Base-by-base conservation (phyloP, 2,797 vertebrate genomes). In the Girardinus metallicus region DNA sequence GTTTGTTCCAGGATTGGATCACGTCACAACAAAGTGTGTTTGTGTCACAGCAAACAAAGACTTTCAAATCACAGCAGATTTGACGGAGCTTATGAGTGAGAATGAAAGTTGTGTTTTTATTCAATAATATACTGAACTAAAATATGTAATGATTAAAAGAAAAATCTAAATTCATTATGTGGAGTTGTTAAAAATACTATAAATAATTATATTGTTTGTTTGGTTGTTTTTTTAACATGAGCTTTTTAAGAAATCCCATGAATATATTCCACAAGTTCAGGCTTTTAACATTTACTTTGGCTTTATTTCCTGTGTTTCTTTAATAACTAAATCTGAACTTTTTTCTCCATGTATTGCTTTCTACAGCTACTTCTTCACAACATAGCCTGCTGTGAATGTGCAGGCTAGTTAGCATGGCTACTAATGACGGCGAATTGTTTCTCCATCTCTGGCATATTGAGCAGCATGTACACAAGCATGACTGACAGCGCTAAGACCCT, bases 1-100 rank as follows among this genome's bases (percentile, higher is more conserved):
- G 47, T 80, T 88, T 88, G 79, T 83, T 85, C 71, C 74, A 71
- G 75, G 66, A 78, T 57, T 79, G 55, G 74, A 84, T 79, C 78
- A 76, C 46, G 53, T 80, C 72, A 89, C 75, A 36, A 60, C 55
- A 57, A 83, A 77, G 83, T 49, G 73, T 47, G 72, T 77, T 57
- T 82, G 76, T 76, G 44, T 76, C 74, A 29, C 62, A 80, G 74
- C 83, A 78, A 79, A 76, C 57, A 77, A 51, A 41, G 53, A 47
- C 44, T 78, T 77, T 84, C 43, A 80, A 74, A 82, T 72, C 84
- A 76, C 72, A 39, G 62, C 66, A 66, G 34, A 74, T 78, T 66
- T 77, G 73, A 77, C 77, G 47, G 31, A 34, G 55, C 41, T n/a
- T 68, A 4, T 43, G 41, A 44, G 12, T 44, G 2, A 39, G 64